These are phyloP conservation scores for Pomatorhinus ruficollis DNA, from an alignment of 2,113 vertebrate genomes.

Conservation along the genomic window DNA sequence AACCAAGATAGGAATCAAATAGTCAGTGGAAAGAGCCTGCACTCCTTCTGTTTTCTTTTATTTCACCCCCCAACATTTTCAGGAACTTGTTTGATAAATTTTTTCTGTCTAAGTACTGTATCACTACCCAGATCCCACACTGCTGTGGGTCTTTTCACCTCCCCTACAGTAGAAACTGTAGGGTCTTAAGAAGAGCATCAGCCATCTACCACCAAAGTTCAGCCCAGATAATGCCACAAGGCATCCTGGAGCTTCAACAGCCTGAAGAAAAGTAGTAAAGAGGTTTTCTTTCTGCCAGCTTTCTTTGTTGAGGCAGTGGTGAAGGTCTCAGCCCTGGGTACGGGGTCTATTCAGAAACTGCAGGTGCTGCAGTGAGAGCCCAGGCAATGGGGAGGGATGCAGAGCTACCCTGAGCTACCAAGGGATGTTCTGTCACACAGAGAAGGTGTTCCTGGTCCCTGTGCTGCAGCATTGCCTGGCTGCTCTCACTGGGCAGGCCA, in stretches of 20 bases:
- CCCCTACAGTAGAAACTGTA: neutral
- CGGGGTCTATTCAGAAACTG: neutral
- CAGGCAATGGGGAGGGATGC: neutral
- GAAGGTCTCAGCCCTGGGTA: neutral
- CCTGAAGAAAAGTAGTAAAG: neutral
- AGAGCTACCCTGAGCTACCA: rapidly evolving
- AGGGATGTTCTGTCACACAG: neutral
- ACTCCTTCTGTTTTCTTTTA: neutral
- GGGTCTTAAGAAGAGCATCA: neutral
- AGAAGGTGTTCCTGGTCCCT: neutral
- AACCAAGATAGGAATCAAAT: neutral
- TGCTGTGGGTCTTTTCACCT: neutral
- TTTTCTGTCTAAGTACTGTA: neutral
- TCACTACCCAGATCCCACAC: neutral
- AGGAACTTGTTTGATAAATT: neutral
- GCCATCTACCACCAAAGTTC: neutral
- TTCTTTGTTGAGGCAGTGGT: neutral
- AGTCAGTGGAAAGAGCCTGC: neutral
- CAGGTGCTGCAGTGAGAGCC: neutral
- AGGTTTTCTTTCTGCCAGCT: neutral
- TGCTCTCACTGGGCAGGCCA: neutral
- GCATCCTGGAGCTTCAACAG: neutral
- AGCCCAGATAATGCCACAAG: neutral
- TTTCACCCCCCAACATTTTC: neutral
- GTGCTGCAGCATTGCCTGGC: rapidly evolving